These are phyloP conservation scores for Zaprionus ornatus DNA, from an alignment of 1,140 invertebrate genomes.

Conservation along the genomic window DNA sequence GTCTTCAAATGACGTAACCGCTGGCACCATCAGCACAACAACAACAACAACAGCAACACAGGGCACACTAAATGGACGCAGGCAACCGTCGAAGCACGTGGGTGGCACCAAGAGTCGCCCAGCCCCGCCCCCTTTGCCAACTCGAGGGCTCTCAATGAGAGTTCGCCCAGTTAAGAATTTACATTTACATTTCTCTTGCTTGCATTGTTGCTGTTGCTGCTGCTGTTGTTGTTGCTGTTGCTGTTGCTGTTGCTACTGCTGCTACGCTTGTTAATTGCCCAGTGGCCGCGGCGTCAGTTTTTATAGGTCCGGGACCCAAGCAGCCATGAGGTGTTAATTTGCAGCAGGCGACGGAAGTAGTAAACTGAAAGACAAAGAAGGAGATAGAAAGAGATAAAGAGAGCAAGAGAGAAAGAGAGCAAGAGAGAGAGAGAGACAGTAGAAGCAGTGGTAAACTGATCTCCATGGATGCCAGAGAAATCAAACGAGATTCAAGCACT, in stretches of 20 bases:
- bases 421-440: neutral
- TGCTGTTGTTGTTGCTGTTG: slow-evolving; percentile 26
- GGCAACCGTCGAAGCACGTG: slow-evolving; percentile 15
- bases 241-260: slow-evolving; percentile 13
- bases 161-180: slow-evolving; percentile 42
- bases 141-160: slow-evolving; percentile 30
- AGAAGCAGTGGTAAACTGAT: neutral
- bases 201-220: slow-evolving; percentile 8
- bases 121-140: neutral
- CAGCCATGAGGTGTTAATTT: slow-evolving; percentile 59
- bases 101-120: slow-evolving; percentile 3
- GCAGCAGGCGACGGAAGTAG: neutral
- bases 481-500: neutral
- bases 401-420: neutral
- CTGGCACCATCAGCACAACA: slow-evolving; percentile 1
- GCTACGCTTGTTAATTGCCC: slow-evolving; percentile 68
- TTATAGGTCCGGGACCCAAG: slow-evolving; percentile 45
- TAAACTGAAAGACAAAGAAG: neutral
- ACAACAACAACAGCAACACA: neutral
- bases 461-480: neutral
- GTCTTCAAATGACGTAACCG: slow-evolving; percentile 72
- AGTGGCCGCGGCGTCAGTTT: slow-evolving; percentile 59
- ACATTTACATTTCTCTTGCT: slow-evolving; percentile 47
- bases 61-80: slow-evolving; percentile 26
- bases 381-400: neutral